Evolutionary conservation across 2,888 invertebrate genomes (phyloP), one percentile per base, ranked within the genome.

Genomic region (Rhabditophanes sp.): DNA sequence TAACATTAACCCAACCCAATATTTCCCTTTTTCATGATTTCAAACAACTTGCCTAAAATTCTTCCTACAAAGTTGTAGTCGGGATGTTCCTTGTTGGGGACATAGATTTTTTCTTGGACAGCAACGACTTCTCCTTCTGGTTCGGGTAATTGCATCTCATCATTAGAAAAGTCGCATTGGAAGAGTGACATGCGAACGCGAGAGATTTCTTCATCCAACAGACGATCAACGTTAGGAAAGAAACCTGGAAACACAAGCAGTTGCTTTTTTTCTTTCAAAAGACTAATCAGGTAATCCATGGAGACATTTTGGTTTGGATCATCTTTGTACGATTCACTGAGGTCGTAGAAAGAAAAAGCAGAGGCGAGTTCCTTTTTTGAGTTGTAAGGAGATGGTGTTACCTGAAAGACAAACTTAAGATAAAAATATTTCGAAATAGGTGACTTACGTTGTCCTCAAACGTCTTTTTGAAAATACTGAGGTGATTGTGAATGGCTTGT

Each of bases 21-120:
- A n/a, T n/a, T n/a, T n/a, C n/a, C n/a, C n/a, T n/a, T n/a, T n/a
- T n/a, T n/a, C n/a, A n/a, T n/a, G n/a, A n/a, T n/a, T n/a, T n/a
- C n/a, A n/a, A n/a, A n/a, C n/a, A n/a, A 76, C 52, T 93, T 93
- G 33, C 96, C 96, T 66, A 96, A 75, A 73, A 96, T 93, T 74
- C 93, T 77, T 65, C 93, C 96, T 64, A 96, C 93, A 72, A 96
- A 96, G 75, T 96, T 96, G 73, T 93, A 96, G 90, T 93, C 93
- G 75, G 93, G 93, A 73, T 88, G 85, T 71, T 93, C 90, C 76
- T 90, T 88, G 65, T 87, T 85, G 68, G 93, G 96, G 68, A 96
- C 90, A 73, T 87, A 93, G 66, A 96, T 83, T 78, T 96, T 96
- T 75, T 93, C 93, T 73, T 85, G 84, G 67, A 87, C 76, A 66